These are phyloP conservation scores for Thamnophis sirtalis DNA, from an alignment of 2,113 vertebrate genomes.

Conservation along the genomic window DNA sequence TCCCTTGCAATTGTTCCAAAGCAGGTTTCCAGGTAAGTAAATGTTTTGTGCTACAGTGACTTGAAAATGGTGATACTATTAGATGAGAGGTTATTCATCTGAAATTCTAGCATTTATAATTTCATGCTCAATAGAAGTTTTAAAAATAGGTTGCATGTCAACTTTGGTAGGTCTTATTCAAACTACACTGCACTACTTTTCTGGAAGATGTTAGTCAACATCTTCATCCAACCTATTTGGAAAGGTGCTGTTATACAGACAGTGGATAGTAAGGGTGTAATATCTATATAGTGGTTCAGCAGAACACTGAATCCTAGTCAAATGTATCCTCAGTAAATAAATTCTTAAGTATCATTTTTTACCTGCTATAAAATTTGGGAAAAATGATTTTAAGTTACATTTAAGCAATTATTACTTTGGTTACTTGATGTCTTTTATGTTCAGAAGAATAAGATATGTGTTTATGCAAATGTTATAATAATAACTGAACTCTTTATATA, in stretches of 20 bases:
- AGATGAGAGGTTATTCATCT: not conserved
- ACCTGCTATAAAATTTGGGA: slow-evolving; percentile 8
- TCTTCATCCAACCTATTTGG: not conserved
- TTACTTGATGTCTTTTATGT: slow-evolving; percentile 8
- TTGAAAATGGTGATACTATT: not conserved
- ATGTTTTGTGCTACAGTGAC: slow-evolving; percentile 14
- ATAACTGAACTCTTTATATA: not conserved
- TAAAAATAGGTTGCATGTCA: not conserved
- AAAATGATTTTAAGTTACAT: not conserved
- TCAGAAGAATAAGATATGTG: not conserved
- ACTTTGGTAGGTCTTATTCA: not conserved
- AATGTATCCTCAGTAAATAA: not conserved
- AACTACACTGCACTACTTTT: not conserved
- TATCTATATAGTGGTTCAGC: not conserved
- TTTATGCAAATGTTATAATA: not conserved
- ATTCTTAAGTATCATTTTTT: not conserved
- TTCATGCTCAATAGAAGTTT: not conserved
- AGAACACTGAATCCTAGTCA: not conserved
- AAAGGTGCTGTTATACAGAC: not conserved
- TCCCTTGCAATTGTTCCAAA: not conserved
- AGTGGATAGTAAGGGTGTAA: not conserved
- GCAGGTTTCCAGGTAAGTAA: not conserved
- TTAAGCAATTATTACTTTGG: slow-evolving; percentile 10
- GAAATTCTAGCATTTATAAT: not conserved
- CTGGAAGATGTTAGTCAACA: not conserved